Evolutionary conservation across 1,140 invertebrate species (phyloP).

Genomic region (Cryptotermes secundus): DNA sequence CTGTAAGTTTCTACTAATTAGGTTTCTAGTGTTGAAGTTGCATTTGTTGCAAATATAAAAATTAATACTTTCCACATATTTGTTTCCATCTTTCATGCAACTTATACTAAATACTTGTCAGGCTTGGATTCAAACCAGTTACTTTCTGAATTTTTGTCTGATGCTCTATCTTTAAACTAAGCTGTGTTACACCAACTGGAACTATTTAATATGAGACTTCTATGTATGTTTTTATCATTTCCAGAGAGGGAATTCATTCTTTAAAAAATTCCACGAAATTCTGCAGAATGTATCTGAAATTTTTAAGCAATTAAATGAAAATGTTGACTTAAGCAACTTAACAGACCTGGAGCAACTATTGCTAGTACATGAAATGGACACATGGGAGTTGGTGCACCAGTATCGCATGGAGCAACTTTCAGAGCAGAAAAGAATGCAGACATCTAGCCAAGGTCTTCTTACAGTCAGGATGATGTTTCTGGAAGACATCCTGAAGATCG

Average conservation of each 20-base stretch:
- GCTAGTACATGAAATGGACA: slow-evolving; percentile 81
- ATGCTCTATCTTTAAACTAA: too few relatives aligned
- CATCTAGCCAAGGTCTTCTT: slow-evolving; percentile 64
- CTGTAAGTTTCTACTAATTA: too few relatives aligned
- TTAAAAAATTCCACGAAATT: slow-evolving; percentile 85
- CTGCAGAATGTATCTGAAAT: slow-evolving; percentile 80
- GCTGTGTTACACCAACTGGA: too few relatives aligned
- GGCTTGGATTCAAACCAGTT: too few relatives aligned
- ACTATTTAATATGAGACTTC: too few relatives aligned
- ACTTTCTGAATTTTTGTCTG: too few relatives aligned
- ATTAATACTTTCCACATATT: too few relatives aligned
- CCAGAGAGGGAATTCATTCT: slow-evolving; percentile 67
- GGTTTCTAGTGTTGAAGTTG: too few relatives aligned
- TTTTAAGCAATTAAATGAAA: slow-evolving; percentile 69
- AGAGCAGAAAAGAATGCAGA: slow-evolving; percentile 61
- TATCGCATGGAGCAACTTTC: slow-evolving; percentile 57
- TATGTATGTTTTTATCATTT: neutral
- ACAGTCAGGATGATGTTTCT: slow-evolving; percentile 68
- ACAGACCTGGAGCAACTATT: slow-evolving; percentile 64
- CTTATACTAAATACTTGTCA: too few relatives aligned
- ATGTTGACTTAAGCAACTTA: neutral
- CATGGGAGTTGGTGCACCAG: slow-evolving; percentile 80
- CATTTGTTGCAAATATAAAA: too few relatives aligned
- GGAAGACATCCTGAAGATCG: slow-evolving; percentile 62
- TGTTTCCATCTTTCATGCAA: too few relatives aligned